These are phyloP conservation scores for Setophaga petechia DNA, from an alignment of 2,113 vertebrate species.

Conservation along the genomic window DNA sequence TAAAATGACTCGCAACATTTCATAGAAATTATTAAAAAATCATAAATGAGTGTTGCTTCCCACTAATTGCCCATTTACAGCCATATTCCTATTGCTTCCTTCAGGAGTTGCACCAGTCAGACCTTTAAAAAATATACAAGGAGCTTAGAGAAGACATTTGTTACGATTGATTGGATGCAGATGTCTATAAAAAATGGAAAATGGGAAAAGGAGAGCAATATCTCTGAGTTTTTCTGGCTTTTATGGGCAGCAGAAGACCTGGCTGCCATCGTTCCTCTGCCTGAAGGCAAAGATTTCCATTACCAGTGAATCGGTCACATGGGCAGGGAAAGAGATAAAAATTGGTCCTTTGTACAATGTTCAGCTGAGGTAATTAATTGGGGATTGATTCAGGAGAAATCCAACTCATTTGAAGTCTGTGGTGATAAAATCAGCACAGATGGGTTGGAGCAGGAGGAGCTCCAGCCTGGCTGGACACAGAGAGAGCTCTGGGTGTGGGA, in stretches of 20 bases:
- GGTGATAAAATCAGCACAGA: not conserved
- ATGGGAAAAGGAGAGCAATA: not conserved
- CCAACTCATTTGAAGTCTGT: not conserved
- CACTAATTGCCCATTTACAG: not conserved
- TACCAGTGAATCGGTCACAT: not conserved
- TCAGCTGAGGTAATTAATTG: constrained; percentile 34
- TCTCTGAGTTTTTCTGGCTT: not conserved
- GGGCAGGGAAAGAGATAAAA: not conserved
- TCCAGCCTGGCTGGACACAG: not conserved
- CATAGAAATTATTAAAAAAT: constrained; percentile 22
- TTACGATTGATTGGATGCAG: not conserved
- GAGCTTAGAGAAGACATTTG: not conserved
- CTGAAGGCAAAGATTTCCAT: not conserved
- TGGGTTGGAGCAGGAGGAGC: not conserved
- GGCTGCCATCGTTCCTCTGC: not conserved
- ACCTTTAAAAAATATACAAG: not conserved
- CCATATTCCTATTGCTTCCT: not conserved
- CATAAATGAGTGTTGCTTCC: not conserved
- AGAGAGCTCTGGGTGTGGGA: not conserved
- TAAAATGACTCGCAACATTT: not conserved
- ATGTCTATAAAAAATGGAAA: not conserved
- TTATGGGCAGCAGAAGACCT: constrained; percentile 2
- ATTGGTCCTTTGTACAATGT: not conserved
- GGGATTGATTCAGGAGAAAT: constrained; percentile 25
- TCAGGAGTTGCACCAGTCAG: not conserved